These are phyloP conservation scores for Dipodomys spectabilis DNA, from an alignment of 2,113 vertebrate species.

Conservation along the genomic window DNA sequence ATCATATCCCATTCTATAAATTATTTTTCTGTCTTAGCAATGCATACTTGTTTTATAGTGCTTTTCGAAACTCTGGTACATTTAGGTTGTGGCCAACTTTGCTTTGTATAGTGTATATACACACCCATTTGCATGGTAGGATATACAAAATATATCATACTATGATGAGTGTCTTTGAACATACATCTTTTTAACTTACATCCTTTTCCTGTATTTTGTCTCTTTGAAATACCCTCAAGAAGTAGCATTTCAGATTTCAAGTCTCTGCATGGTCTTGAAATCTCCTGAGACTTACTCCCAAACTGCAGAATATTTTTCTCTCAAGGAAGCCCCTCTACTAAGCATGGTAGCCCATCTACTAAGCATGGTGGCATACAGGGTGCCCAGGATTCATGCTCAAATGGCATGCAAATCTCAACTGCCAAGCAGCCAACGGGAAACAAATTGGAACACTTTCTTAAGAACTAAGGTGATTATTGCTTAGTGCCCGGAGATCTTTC, in stretches of 20 bases:
- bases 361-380: not conserved
- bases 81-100: not conserved
- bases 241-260: slow-evolving; percentile 2
- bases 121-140: not conserved
- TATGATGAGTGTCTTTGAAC: not conserved
- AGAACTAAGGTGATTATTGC: slow-evolving; percentile 88
- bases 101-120: not conserved
- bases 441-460: slow-evolving; percentile 76
- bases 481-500: slow-evolving; percentile 85
- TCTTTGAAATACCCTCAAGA: slow-evolving; percentile 37
- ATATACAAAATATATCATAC: not conserved
- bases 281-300: slow-evolving; percentile 29
- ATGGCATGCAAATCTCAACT: slow-evolving; percentile 70
- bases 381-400: slow-evolving; percentile 32
- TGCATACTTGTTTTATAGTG: not conserved
- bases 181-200: not conserved
- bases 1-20: not conserved
- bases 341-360: not conserved
- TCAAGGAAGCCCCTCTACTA: not conserved
- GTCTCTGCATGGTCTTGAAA: not conserved
- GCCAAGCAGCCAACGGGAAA: slow-evolving; percentile 72
- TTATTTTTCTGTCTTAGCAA: slow-evolving; percentile 23
- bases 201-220: slow-evolving; percentile 11
- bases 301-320: not conserved
- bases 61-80: slow-evolving; percentile 16